phyloP scores from a whole-genome alignment of 92 coral and sea anemone genomes.

The Zoanthus gigantus region DNA sequence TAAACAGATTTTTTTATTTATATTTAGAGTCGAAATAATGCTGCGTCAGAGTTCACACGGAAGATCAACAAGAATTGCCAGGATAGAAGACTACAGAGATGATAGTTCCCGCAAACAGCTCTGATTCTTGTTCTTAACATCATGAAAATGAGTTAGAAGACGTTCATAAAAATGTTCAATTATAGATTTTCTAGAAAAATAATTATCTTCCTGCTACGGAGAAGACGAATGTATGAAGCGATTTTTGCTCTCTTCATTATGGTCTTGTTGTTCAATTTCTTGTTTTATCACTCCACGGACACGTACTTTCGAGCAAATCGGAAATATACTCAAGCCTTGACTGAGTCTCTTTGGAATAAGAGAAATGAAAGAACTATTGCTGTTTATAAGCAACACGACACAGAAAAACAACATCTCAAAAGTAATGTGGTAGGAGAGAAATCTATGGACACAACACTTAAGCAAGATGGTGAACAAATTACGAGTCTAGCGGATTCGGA shows the following conservation, averaged over 20 bases:
- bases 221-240: constrained; percentile 7
- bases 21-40: too few relatives aligned
- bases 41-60: too few relatives aligned
- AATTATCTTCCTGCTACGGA: neutral
- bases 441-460: neutral
- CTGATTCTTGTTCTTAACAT: too few relatives aligned
- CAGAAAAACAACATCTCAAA: too few relatives aligned
- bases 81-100: too few relatives aligned
- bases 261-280: neutral
- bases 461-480: neutral
- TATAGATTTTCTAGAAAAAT: constrained; percentile 6
- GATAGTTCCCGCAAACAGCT: too few relatives aligned
- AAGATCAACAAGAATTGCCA: too few relatives aligned
- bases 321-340: too few relatives aligned
- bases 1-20: too few relatives aligned
- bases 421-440: neutral
- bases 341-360: neutral
- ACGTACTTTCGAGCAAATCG: neutral
- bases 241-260: neutral
- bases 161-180: neutral
- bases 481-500: neutral
- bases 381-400: neutral
- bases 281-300: neutral
- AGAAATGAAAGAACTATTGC: neutral
- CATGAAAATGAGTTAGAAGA: too few relatives aligned